Evolutionary conservation across 2,113 vertebrate species (phyloP).

Genomic region (Ornithorhynchus anatinus): DNA sequence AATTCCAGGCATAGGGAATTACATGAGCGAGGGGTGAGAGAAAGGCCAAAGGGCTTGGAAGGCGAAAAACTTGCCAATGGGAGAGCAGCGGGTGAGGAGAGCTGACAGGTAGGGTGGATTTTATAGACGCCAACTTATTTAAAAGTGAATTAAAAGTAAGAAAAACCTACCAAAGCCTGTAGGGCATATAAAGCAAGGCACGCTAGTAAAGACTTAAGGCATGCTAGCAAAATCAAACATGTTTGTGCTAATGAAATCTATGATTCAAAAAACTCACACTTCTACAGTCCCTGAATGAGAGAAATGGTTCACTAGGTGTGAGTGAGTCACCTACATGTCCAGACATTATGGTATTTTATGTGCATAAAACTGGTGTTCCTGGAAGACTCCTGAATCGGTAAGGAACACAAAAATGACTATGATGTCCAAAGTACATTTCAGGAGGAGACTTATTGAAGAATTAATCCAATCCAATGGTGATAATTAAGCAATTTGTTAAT

Average conservation of each 20-base stretch:
- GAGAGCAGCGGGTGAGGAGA: too few species aligned
- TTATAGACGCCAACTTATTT: conserved; percentile 35
- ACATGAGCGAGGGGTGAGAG: too few species aligned
- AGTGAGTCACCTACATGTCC: conserved; percentile 69
- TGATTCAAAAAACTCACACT: conserved; percentile 66
- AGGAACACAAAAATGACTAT: neutral
- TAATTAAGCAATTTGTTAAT: conserved; percentile 57
- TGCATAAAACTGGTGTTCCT: conserved; percentile 23
- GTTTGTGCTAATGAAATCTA: conserved; percentile 63
- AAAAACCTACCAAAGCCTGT: conserved; percentile 58
- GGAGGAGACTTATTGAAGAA: conserved; percentile 50
- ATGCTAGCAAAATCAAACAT: conserved; percentile 64
- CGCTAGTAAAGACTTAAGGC: conserved; percentile 65
- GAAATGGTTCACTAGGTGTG: conserved; percentile 66
- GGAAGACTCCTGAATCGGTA: conserved; percentile 38
- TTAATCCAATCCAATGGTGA: conserved; percentile 56
- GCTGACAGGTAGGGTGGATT: too few species aligned
- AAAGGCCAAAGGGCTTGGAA: too few species aligned
- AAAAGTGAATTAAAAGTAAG: conserved; percentile 55
- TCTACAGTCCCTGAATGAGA: conserved; percentile 58
- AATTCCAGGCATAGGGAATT: too few species aligned
- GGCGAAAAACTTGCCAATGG: too few species aligned
- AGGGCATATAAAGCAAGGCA: conserved; percentile 61
- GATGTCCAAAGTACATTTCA: conserved; percentile 24
- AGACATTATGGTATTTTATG: conserved; percentile 60